Base-by-base conservation (phyloP, 2,113 vertebrate species). In the Macrotis lagotis region DNA sequence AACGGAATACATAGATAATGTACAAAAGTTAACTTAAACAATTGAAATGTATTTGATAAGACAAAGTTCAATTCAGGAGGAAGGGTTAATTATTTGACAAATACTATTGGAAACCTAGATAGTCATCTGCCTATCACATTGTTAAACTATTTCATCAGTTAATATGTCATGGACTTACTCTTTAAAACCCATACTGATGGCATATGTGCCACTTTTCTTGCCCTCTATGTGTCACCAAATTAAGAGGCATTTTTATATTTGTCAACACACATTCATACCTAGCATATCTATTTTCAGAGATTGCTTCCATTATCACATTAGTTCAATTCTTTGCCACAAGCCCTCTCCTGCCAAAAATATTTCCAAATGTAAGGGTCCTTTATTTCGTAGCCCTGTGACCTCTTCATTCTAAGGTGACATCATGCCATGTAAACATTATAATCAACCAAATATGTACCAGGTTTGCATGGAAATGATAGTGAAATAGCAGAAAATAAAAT, bases 301-400 rank as follows among this genome's bases (percentile, higher is more conserved):
- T 51, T 94, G 90, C 50, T 94, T 96, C 59, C 91, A 95, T 98
- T 98, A 96, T 91, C 95, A 49, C 66, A 93, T 97, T 92, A 97
- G 51, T 26, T 96, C 48, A 11, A 91, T 97, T 94, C 93, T 96
- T 90, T 96, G 95, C 48, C 49, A 48, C 25, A 55, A 97, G 95
- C 93, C 53, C 92, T 97, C 66, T 97, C 96, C 95, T 97, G 95
- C 19, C 19, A 83, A 96, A 97, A 95, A 83, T 2, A 74, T 94
- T 47, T 89, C 96, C 96, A 31, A 95, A 92, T 96, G 49, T 94
- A 97, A 96, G 91, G 91, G 96, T 95, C 91, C 91, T 89, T 92
- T 96, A 95, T 96, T 97, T 97, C 95, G 96, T 97, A 96, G 96
- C 96, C 97, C 96, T 97, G 88, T 97, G 97, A 98, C 96, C 94